Evolutionary conservation across 2,113 vertebrate species (phyloP), one percentile per base, ranked within the genome.

Genomic region (Phalacrocorax pelagicus): DNA sequence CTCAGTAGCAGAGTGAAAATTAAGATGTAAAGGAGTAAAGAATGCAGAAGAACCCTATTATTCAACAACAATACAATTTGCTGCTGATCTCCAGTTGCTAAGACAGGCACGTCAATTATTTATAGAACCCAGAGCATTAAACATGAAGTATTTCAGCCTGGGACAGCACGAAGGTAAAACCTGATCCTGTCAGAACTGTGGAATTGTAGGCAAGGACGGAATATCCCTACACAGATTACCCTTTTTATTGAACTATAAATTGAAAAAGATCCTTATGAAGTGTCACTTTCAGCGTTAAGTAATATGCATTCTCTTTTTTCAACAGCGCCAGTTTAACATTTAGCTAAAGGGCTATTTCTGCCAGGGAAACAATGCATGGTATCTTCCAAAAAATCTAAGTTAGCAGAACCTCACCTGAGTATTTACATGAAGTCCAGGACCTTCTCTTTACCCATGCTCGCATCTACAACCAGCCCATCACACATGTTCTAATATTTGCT

Each of bases 61-160:
- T 95, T 97, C 96, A 96, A 96, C 96, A 97, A 97, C 97, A 98
- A 93, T 96, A 96, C 95, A 96, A 96, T 97, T 96, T 92, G 96
- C 95, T 71, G 94, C 97, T 92, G 94, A 91, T 92, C 93, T 86
- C 93, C 88, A 74, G 94, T 82, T 97, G 97, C 88, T 93, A 94
- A 96, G 97, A 97, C 84, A 94, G 95, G 87, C 55, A 40, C 7
- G 71, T 97, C 91, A 95, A 97, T 98, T 98, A 98, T 98, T 98
- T 95, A 98, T 81, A 92, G 96, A 96, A 97, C 62, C 94, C 81
- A 62, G 96, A 96, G 96, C 58, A 86, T 98, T 96, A 98, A 98
- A 98, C 96, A 98, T 96, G 91, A 98, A 98, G 96, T 92, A 96
- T 96, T 97, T 84, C 93, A 97, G 97, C 95, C 96, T 93, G 88